These are phyloP conservation scores for Andinoacara biseriatus DNA, from an alignment of 2,113 vertebrate species.

Conservation along the genomic window DNA sequence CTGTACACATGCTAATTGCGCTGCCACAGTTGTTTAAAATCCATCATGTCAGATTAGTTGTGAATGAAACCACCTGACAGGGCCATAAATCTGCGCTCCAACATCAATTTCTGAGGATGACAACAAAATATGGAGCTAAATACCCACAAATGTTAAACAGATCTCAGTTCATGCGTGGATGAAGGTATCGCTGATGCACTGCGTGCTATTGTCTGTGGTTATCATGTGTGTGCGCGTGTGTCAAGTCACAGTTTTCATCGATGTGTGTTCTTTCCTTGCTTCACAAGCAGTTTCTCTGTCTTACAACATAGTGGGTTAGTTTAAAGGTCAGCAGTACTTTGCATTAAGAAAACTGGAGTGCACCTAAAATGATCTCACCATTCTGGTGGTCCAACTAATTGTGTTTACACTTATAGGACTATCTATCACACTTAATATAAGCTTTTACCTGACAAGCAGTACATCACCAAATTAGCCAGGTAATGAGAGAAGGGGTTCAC, in stretches of 20 bases:
- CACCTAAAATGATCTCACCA: background rate
- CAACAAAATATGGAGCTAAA: background rate
- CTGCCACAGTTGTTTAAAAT: background rate
- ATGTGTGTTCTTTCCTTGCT: slow-evolving; percentile 15
- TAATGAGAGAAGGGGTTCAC: background rate
- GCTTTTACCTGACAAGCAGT: slow-evolving; percentile 31
- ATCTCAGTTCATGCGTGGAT: slow-evolving; percentile 5
- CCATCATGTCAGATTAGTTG: background rate
- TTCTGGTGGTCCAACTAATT: background rate
- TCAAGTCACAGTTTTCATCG: slow-evolving; percentile 24
- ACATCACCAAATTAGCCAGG: slow-evolving; percentile 23
- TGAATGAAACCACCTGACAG: background rate
- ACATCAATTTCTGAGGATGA: slow-evolving; percentile 1
- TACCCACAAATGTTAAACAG: slow-evolving; percentile 13
- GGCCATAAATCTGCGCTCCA: background rate
- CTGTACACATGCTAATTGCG: background rate
- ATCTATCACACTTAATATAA: slow-evolving; percentile 47
- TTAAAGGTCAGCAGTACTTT: slow-evolving; percentile 25
- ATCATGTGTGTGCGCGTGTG: background rate
- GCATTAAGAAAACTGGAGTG: background rate
- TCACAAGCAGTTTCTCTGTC: slow-evolving; percentile 11
- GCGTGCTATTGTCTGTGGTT: background rate
- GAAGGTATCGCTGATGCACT: background rate
- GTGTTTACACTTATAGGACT: slow-evolving; percentile 11
- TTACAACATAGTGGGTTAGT: slow-evolving; percentile 22